These are phyloP conservation scores for Atractosteus spatula DNA, from an alignment of 2,113 vertebrate species.

Conservation along the genomic window DNA sequence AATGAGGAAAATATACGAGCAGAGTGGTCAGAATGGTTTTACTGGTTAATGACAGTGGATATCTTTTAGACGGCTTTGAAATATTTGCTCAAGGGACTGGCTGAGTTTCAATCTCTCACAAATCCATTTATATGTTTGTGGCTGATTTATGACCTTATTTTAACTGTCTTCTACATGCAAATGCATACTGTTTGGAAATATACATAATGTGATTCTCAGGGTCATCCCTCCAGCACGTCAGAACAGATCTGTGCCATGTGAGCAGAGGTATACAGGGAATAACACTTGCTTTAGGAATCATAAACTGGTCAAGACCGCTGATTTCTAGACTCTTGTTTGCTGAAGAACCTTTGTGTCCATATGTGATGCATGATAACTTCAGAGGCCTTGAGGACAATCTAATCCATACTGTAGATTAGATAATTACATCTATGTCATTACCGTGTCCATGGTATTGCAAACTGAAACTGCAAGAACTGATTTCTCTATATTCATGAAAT, in stretches of 20 bases:
- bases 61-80: constrained; percentile 56
- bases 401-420: too few species aligned
- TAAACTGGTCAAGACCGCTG: constrained; percentile 41
- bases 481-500: too few species aligned
- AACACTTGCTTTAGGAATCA: constrained; percentile 31
- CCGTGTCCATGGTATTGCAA: too few species aligned
- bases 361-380: too few species aligned
- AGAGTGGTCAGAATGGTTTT: constrained; percentile 59
- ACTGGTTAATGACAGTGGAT: constrained; percentile 60
- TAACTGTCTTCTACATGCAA: constrained; percentile 74
- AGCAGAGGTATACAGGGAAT: constrained; percentile 44
- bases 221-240: constrained; percentile 71
- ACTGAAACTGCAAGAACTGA: too few species aligned
- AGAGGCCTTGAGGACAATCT: too few species aligned
- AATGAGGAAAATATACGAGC: constrained; percentile 59
- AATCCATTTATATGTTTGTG: constrained; percentile 70
- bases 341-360: too few species aligned
- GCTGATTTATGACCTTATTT: constrained; percentile 74
- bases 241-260: constrained; percentile 37
- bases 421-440: too few species aligned
- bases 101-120: constrained; percentile 67
- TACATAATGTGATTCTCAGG: constrained; percentile 74
- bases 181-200: constrained; percentile 64
- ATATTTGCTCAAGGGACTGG: constrained; percentile 66
- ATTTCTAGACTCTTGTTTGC: constrained; percentile 6